Evolutionary conservation across 2,888 invertebrate species (phyloP).

Genomic region (Cactoblastis cactorum): DNA sequence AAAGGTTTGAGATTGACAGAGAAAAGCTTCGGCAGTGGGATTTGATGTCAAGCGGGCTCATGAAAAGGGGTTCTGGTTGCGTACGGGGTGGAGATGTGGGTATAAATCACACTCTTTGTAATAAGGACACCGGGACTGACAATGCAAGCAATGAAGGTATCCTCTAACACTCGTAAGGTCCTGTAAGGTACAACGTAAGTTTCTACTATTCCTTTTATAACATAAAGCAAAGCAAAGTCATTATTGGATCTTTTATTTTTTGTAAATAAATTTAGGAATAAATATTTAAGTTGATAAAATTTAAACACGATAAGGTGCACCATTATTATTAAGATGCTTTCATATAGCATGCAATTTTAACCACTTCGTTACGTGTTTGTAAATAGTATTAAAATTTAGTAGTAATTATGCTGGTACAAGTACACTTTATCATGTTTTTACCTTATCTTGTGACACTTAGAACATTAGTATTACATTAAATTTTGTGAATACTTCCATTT

Average conservation of each 20-base stretch:
- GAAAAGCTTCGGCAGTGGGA: slow-evolving; percentile 94
- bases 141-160: slow-evolving; percentile 75
- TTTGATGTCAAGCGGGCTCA: slow-evolving; percentile 90
- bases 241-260: slow-evolving; percentile 31
- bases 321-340: slow-evolving; percentile 33
- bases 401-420: slow-evolving; percentile 35
- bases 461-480: no score
- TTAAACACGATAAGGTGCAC: slow-evolving; percentile 66
- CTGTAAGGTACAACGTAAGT: slow-evolving; percentile 72
- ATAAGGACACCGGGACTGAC: slow-evolving; percentile 65
- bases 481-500: not conserved
- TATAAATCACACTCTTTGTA: slow-evolving; percentile 56
- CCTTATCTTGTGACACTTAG: no score
- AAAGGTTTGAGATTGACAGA: slow-evolving; percentile 85
- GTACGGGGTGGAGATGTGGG: slow-evolving; percentile 62
- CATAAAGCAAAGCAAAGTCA: slow-evolving; percentile 70
- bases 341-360: slow-evolving; percentile 52
- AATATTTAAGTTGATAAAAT: slow-evolving; percentile 21
- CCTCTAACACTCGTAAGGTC: slow-evolving; percentile 69
- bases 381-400: slow-evolving; percentile 32
- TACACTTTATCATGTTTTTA: slow-evolving; percentile 64
- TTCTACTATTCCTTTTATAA: slow-evolving; percentile 55
- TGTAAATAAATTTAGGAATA: slow-evolving; percentile 56
- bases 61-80: slow-evolving; percentile 70
- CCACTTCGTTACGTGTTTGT: slow-evolving; percentile 35